These are phyloP conservation scores for Pogona vitticeps DNA, from an alignment of 2,113 vertebrate genomes.

Conservation along the genomic window DNA sequence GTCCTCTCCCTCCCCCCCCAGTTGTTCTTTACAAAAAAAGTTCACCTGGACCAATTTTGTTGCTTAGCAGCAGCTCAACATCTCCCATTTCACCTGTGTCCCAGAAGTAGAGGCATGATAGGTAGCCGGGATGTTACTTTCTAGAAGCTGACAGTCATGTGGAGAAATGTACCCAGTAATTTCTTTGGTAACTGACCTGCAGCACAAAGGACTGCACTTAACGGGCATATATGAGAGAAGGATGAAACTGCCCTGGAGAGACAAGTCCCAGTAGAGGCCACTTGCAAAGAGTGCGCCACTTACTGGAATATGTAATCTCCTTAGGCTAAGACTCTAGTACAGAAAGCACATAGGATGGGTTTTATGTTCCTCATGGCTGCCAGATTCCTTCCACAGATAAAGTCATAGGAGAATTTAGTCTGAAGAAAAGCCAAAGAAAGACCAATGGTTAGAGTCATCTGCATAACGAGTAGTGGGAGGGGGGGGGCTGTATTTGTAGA, in stretches of 20 bases:
- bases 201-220: background rate
- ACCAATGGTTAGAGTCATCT: conserved; percentile 60
- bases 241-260: background rate
- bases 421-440: conserved; percentile 31
- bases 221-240: conserved; percentile 23
- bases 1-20: background rate
- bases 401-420: conserved; percentile 19
- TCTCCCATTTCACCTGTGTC: conserved; percentile 3
- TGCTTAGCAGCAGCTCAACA: conserved; percentile 19
- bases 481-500: conserved; percentile 50
- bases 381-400: conserved; percentile 4
- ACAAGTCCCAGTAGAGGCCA: conserved; percentile 40
- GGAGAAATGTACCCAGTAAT: background rate
- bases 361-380: conserved; percentile 2
- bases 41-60: conserved; percentile 13
- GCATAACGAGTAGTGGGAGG: conserved; percentile 65
- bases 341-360: background rate
- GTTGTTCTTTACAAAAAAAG: conserved; percentile 16
- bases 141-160: conserved; percentile 14
- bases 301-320: background rate
- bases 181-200: background rate
- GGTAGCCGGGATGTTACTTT: background rate
- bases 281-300: conserved; percentile 4
- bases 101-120: conserved; percentile 15
- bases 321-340: background rate